Evolutionary conservation across 2,888 invertebrate species (phyloP).

Genomic region (Caenorhabditis sp.): DNA sequence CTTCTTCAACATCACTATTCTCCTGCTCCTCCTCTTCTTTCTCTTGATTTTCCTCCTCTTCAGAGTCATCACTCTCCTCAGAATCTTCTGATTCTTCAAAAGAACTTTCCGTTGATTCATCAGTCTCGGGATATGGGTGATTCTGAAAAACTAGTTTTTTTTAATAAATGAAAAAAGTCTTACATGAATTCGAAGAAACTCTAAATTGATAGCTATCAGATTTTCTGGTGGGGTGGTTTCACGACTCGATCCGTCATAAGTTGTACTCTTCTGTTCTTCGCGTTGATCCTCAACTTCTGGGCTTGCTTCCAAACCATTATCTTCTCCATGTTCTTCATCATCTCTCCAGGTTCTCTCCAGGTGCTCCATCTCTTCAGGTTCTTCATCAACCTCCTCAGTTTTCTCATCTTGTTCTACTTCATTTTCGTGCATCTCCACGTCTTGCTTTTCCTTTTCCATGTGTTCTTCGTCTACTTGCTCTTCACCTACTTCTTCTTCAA

Average conservation of each 20-base stretch:
- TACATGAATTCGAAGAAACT: not conserved
- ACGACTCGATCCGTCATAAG: not conserved
- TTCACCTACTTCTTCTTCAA: not conserved
- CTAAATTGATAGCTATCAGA: conserved; percentile 1
- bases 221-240: not conserved
- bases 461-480: not conserved
- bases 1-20: not conserved
- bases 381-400: too few species aligned
- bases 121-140: not conserved
- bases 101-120: not conserved
- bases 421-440: too few species aligned
- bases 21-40: too few species aligned
- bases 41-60: not conserved
- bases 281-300: conserved; percentile 8
- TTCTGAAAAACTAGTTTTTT: conserved; percentile 1
- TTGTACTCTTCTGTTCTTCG: not conserved
- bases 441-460: too few species aligned
- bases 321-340: not conserved
- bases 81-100: not conserved
- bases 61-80: not conserved
- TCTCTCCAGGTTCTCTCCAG: not conserved
- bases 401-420: too few species aligned
- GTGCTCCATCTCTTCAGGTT: too few species aligned
- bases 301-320: not conserved
- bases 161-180: not conserved